phyloP scores from a whole-genome alignment of 37 sponge, comb jelly and placozoan species.

The Tethya wilhelma region DNA sequence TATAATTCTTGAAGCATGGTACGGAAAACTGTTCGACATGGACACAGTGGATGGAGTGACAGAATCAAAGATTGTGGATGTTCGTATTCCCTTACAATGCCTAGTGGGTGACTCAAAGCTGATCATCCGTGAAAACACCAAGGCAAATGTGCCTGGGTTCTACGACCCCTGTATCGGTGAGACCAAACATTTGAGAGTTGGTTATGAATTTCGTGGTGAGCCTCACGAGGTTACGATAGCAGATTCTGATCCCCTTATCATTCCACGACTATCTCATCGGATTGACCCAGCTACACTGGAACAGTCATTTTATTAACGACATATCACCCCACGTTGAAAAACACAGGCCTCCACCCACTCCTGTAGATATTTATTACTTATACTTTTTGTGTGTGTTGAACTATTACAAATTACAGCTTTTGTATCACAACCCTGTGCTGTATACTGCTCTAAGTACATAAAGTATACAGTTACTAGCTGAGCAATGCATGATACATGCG shows the following conservation, averaged over 20 bases:
- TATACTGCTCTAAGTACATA: no score
- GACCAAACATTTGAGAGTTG: conserved; percentile 80
- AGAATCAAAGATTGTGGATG: conserved; percentile 83
- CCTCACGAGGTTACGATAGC: conserved; percentile 92
- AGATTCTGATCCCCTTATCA: conserved; percentile 74
- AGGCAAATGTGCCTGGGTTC: conserved; percentile 87
- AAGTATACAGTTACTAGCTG: no score
- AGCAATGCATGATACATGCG: no score
- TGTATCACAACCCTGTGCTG: no score
- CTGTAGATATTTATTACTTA: conserved; percentile 16
- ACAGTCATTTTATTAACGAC: no score
- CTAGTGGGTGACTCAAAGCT: conserved; percentile 92
- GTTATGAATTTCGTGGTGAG: conserved; percentile 81
- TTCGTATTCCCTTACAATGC: conserved; percentile 88
- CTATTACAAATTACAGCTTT: background rate
- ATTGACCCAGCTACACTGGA: no score
- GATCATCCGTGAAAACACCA: conserved; percentile 69
- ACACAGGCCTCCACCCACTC: background rate
- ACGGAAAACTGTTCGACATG: conserved; percentile 78
- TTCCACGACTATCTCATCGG: conserved; percentile 88
- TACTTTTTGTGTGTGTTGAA: background rate
- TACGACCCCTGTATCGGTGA: conserved; percentile 93
- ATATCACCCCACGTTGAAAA: background rate
- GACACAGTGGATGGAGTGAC: conserved; percentile 4
- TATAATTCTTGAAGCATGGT: conserved; percentile 90